Conservation (phyloP, 2,113 vertebrate genomes). For the Ptilonorhynchus violaceus region DNA sequence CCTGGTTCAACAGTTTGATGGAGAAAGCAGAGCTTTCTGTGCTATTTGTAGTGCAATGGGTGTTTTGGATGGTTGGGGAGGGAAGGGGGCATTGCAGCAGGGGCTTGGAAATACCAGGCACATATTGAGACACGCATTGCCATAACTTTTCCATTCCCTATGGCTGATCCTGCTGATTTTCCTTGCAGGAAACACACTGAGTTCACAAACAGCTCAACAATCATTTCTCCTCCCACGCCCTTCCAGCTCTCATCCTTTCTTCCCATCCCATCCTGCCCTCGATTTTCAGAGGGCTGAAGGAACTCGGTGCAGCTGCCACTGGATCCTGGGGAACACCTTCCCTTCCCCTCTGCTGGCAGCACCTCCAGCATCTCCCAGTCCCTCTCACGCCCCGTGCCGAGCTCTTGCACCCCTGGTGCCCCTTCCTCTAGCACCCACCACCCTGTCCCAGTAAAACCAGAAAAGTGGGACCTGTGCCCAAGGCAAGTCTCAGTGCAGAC, state of each 20-base stretch:
- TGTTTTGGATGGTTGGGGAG: not conserved
- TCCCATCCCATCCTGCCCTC: not conserved
- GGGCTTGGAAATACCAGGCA: not conserved
- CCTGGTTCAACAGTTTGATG: not conserved
- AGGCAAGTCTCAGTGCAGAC: not conserved
- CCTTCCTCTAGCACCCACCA: not conserved
- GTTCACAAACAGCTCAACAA: not conserved
- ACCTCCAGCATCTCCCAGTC: not conserved
- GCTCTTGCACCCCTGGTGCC: not conserved
- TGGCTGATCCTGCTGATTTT: not conserved
- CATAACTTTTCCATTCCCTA: not conserved
- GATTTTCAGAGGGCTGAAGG: not conserved
- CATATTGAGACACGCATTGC: not conserved
- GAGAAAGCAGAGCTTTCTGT: not conserved
- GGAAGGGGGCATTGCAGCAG: not conserved
- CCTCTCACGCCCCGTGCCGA: rapidly evolving
- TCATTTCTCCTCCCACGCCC: not conserved
- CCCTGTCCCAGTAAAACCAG: not conserved
- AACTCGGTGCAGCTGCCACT: not conserved
- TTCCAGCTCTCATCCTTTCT: not conserved
- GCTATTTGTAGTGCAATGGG: not conserved
- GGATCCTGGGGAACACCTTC: not conserved
- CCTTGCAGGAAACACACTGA: not conserved
- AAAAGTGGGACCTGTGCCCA: not conserved
- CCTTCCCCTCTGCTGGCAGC: not conserved